Conservation (phyloP, 2,888 invertebrate species). For the Callyntrura guangdongensis region DNA sequence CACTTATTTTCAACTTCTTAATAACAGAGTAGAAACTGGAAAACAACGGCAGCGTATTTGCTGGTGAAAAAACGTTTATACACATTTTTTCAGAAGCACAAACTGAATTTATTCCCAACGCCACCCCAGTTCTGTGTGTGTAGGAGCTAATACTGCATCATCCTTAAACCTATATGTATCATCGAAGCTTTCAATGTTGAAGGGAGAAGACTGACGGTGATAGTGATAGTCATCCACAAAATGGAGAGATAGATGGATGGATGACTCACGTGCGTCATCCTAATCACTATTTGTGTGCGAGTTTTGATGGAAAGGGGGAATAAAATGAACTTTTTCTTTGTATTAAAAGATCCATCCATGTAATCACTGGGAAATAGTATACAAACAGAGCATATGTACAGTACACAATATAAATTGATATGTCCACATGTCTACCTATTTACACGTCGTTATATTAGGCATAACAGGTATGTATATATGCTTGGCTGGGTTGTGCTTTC, state of each 20-base stretch:
- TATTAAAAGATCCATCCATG: slow-evolving; percentile 48
- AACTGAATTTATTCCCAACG: neutral
- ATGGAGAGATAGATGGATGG: slow-evolving; percentile 42
- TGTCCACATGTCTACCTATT: neutral
- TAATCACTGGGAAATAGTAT: slow-evolving; percentile 47
- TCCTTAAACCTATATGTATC: neutral
- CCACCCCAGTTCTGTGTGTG: too few relatives aligned
- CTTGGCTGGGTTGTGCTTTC: neutral
- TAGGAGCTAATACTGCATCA: too few relatives aligned
- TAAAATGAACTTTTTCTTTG: slow-evolving; percentile 50
- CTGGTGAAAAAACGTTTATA: neutral
- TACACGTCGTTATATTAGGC: too few relatives aligned
- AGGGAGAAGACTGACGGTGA: neutral
- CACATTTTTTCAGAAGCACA: neutral
- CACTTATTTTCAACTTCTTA: slow-evolving; percentile 41
- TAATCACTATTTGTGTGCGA: slow-evolving; percentile 63
- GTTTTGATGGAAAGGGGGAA: slow-evolving; percentile 42
- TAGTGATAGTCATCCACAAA: slow-evolving; percentile 3
- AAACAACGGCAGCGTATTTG: neutral
- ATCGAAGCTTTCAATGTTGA: slow-evolving; percentile 1
- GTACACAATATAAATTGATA: neutral
- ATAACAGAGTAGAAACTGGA: slow-evolving; percentile 34
- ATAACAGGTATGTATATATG: too few relatives aligned
- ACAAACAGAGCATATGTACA: neutral
- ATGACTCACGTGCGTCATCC: slow-evolving; percentile 69